phyloP scores from a whole-genome alignment of 2,113 vertebrate genomes.

The Pristiophorus japonicus region DNA sequence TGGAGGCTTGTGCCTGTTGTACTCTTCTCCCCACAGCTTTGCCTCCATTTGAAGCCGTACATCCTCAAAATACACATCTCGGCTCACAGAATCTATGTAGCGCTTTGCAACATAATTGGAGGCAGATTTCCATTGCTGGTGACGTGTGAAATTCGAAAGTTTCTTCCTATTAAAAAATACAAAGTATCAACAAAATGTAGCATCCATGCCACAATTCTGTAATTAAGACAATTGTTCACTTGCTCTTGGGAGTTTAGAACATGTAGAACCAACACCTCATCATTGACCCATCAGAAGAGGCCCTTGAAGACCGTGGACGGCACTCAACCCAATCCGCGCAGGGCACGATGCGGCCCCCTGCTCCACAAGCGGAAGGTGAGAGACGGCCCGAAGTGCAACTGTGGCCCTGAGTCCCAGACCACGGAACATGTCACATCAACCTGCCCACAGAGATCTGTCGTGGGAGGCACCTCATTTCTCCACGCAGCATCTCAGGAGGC shows the following conservation, averaged over 20 bases:
- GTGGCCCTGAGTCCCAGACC: too few relatives aligned
- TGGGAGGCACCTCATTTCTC: too few relatives aligned
- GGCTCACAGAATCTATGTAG: slow-evolving; percentile 77
- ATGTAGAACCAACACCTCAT: too few relatives aligned
- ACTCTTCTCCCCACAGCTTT: slow-evolving; percentile 97
- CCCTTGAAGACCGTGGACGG: too few relatives aligned
- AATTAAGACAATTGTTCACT: background rate
- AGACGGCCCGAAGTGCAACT: too few relatives aligned
- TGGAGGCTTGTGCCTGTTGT: slow-evolving; percentile 86
- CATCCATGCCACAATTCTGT: background rate
- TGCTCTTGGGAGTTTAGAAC: background rate
- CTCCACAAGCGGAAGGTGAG: too few relatives aligned
- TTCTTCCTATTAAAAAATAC: slow-evolving; percentile 76
- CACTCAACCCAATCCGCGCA: too few relatives aligned
- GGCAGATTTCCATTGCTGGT: slow-evolving; percentile 85
- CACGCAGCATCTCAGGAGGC: too few relatives aligned
- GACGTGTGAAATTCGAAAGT: slow-evolving; percentile 87
- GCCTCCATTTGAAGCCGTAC: slow-evolving; percentile 94
- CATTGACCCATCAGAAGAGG: too few relatives aligned
- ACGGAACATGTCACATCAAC: too few relatives aligned
- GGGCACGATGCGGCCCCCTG: too few relatives aligned
- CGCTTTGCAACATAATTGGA: slow-evolving; percentile 90
- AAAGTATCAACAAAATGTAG: background rate
- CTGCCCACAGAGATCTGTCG: too few relatives aligned
- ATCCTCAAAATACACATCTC: slow-evolving; percentile 90